Base-by-base conservation (phyloP, 2,888 invertebrate genomes). In the Macrophya alboannulata region DNA sequence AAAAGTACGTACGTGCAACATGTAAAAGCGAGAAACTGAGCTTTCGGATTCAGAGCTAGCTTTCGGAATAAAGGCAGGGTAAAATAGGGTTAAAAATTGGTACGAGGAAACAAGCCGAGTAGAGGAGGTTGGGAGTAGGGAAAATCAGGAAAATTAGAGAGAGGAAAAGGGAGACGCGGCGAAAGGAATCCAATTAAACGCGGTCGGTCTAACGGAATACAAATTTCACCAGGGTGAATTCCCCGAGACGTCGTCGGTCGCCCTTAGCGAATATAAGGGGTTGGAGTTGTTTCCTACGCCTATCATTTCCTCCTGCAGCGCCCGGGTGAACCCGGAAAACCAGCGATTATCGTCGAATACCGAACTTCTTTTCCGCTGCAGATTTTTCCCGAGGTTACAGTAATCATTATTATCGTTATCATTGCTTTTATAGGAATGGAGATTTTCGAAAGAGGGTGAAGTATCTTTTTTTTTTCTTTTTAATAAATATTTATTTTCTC, bases 91-190 rank as follows among this genome's bases (percentile, higher is more conserved):
- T 77, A 77, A 77, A 77, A 51, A 77, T 77, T 77, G 77, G 31
- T 15, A 77, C 77, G 65, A 59, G 65, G 9, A 62, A 62, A 81
- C 43, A 55, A 81, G 72, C n/a, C 21, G 72, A 74, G 72, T 74
- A 12, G 21, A 74, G 77, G 55, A 55, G 77, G 25, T 45, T 40
- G 77, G 43, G 65, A 81, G 25, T 59, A 43, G 62, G 81, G 81
- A 81, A 81, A 81, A 81, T 81, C 62, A 81, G 81, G 59, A 81
- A 81, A 81, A 81, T 81, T 81, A 81, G 81, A 81, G 81, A 81
- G 43, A 62, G 81, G 45, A 81, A 59, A 65, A 43, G 81, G 48
- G 81, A 65, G 43, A 81, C 59, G 81, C 59, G 62, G 62, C 62
- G 43, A 40, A 81, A 81, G 81, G 81, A 81, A 81, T 62, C 81